Evolutionary conservation across 2,888 invertebrate genomes (phyloP).

Genomic region (Cryptocephalus moraei): DNA sequence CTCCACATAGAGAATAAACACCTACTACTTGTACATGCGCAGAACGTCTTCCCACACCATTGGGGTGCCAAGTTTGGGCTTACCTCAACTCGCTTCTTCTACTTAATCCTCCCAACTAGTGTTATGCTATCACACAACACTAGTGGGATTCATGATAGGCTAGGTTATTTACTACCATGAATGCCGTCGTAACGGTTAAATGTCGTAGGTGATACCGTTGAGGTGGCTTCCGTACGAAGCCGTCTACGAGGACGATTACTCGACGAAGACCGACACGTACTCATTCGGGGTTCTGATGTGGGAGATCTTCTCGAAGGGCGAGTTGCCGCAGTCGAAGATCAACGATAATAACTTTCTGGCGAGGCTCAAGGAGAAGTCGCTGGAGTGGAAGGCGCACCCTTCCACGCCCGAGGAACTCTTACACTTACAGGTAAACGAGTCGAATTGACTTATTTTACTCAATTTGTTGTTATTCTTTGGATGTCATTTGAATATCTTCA

Average conservation of each 20-base stretch:
- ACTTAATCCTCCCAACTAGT: too few relatives aligned
- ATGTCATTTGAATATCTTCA: too few relatives aligned
- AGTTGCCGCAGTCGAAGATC: constrained; percentile 63
- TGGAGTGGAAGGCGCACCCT: constrained; percentile 59
- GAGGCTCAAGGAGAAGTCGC: constrained; percentile 50
- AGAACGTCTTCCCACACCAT: too few relatives aligned
- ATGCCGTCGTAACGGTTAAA: too few relatives aligned
- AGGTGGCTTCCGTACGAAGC: constrained; percentile 89
- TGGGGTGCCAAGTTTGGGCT: too few relatives aligned
- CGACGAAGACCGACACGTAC: constrained; percentile 88
- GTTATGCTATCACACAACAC: too few relatives aligned
- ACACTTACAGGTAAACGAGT: constrained; percentile 41
- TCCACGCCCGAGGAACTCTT: constrained; percentile 53
- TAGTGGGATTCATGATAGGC: too few relatives aligned
- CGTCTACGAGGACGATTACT: constrained; percentile 80
- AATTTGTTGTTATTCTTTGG: too few relatives aligned
- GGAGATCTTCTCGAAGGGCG: constrained; percentile 79
- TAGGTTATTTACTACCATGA: too few relatives aligned
- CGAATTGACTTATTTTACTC: constrained; percentile 3
- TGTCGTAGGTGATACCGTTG: constrained; percentile 61
- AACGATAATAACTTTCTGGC: constrained; percentile 65
- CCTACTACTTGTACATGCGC: too few relatives aligned
- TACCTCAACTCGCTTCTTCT: too few relatives aligned
- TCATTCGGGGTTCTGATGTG: constrained; percentile 82
- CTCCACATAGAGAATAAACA: too few relatives aligned